Conservation (phyloP, 2,888 invertebrate genomes). For the Philaethria dido region DNA sequence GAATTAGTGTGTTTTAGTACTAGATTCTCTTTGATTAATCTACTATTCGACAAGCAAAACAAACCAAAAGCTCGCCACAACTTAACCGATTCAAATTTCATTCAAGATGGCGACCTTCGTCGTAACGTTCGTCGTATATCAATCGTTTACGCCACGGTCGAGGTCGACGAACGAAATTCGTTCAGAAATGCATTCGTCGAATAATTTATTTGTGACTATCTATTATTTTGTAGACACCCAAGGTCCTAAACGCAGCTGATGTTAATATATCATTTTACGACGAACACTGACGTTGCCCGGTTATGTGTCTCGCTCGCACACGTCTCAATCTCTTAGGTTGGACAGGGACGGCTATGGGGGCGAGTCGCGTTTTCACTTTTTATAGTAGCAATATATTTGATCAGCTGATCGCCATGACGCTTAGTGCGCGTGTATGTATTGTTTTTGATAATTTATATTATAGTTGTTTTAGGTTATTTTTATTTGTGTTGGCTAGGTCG, state of each 20-base stretch:
- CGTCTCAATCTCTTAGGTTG: conserved; percentile 38
- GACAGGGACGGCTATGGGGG: conserved; percentile 64
- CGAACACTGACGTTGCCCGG: conserved; percentile 56
- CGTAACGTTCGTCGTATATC: conserved; percentile 69
- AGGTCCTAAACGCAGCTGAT: conserved; percentile 84
- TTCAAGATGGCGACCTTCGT: conserved; percentile 82
- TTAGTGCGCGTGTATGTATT: conserved; percentile 77
- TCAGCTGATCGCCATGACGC: conserved; percentile 83
- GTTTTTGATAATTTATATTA: conserved; percentile 82
- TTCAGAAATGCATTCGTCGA: conserved; percentile 80
- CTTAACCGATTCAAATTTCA: conserved; percentile 80
- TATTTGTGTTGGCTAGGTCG: conserved; percentile 75
- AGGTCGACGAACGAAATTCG: conserved; percentile 81
- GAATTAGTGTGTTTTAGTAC: too few relatives aligned
- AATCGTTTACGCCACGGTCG: conserved; percentile 80
- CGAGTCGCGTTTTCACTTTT: conserved; percentile 82
- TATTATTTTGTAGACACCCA: conserved; percentile 83
- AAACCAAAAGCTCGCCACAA: conserved; percentile 57
- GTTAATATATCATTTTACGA: conserved; percentile 83
- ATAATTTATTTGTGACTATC: conserved; percentile 84
- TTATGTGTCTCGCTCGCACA: conserved; percentile 57
- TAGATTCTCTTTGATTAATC: too few relatives aligned
- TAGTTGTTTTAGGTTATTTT: conserved; percentile 63
- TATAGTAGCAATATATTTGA: conserved; percentile 84
- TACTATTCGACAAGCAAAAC: too few relatives aligned